Evolutionary conservation across 2,797 vertebrate species (phyloP).

Genomic region (Synanceia verrucosa): DNA sequence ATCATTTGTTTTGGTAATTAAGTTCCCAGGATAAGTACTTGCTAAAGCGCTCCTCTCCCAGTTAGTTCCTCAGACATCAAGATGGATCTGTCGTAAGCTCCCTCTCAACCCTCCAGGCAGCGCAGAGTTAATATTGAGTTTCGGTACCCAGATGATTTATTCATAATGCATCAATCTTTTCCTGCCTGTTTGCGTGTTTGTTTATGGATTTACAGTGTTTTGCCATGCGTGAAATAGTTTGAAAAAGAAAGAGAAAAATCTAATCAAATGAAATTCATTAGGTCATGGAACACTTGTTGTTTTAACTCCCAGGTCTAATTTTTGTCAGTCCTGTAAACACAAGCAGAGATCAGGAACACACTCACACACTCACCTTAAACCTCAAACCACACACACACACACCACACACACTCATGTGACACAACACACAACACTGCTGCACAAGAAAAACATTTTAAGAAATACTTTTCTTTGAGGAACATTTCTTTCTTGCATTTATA

Average conservation of each 20-base stretch:
- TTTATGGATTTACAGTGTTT: slow-evolving; percentile 76
- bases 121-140: slow-evolving; percentile 73
- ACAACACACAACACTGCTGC: not conserved
- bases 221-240: slow-evolving; percentile 71
- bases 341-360: not conserved
- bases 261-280: slow-evolving; percentile 73
- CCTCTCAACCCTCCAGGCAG: slow-evolving; percentile 66
- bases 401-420: not conserved
- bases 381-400: not conserved
- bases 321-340: slow-evolving; percentile 17
- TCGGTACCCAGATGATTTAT: slow-evolving; percentile 73
- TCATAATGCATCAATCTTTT: slow-evolving; percentile 77
- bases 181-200: slow-evolving; percentile 74
- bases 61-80: slow-evolving; percentile 65
- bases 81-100: slow-evolving; percentile 67
- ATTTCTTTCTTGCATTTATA: not conserved
- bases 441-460: too few relatives aligned
- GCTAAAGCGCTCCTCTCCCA: slow-evolving; percentile 58
- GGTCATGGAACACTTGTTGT: slow-evolving; percentile 65
- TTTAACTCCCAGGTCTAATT: slow-evolving; percentile 55
- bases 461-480: not conserved
- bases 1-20: slow-evolving; percentile 78
- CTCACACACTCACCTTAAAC: not conserved
- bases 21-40: slow-evolving; percentile 71
- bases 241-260: slow-evolving; percentile 26